A percentile compares a stretch with the other conserved stretches of the same genome.
These are phyloP conservation scores for Tenthredo amoena DNA, from an alignment of 2,888 invertebrate genomes.

Conservation along the genomic window DNA sequence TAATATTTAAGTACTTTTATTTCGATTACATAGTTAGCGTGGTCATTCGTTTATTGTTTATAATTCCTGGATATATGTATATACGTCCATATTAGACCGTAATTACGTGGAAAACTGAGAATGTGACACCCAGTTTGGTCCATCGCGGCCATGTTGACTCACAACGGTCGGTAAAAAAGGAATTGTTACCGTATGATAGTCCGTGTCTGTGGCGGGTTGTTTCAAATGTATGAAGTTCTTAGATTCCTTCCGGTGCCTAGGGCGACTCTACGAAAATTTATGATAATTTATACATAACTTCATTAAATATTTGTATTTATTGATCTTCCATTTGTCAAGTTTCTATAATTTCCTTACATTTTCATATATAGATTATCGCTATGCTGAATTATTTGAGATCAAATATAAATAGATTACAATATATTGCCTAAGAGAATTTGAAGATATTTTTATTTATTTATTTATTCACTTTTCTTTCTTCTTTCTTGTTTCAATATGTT, in stretches of 20 bases:
- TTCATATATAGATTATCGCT: not conserved
- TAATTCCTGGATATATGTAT: no score
- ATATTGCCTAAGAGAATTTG: constrained; percentile 43
- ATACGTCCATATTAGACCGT: not conserved
- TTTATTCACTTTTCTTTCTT: not conserved
- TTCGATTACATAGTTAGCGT: not conserved
- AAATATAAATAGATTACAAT: constrained; percentile 43
- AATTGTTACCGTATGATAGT: not conserved
- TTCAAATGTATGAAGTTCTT: no score
- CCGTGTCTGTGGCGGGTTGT: not conserved
- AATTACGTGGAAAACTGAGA: not conserved
- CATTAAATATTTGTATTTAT: constrained; percentile 12
- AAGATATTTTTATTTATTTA: constrained; percentile 28
- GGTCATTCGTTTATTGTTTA: no score
- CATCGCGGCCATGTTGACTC: not conserved
- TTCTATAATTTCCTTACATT: constrained; percentile 23
- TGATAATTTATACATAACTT: not conserved
- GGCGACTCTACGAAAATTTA: not conserved
- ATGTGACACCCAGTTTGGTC: not conserved
- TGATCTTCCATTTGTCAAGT: not conserved
- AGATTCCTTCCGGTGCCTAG: not conserved
- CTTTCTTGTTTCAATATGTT: not conserved
- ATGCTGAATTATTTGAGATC: constrained; percentile 38
- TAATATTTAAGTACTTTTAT: not conserved
- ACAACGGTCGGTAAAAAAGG: not conserved